Base-by-base conservation (phyloP, 2,888 invertebrate genomes). In the Cheilosia soror region DNA sequence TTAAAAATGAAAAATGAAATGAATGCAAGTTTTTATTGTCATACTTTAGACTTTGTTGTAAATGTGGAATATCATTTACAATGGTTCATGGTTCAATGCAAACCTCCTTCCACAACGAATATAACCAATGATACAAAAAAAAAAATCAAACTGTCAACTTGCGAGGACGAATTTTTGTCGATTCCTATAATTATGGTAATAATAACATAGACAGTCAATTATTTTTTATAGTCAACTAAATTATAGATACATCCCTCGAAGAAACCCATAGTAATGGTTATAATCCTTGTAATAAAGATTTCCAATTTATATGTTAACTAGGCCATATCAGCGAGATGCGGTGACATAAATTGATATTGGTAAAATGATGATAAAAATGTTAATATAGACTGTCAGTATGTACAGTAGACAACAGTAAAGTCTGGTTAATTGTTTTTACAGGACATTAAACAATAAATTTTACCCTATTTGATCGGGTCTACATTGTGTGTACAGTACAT, bases 251-350 rank as follows among this genome's bases (percentile, higher is more conserved):
- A 20, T 15, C 15, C 6, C 47, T 20, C 20, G 47, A 47, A 47
- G 47, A 20, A 47, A 6, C n/a, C 7, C 20, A 20, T 20, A 7
- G 47, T 20, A 9, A 20, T 15, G 6, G 20, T 20, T 20, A 47
- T 20, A 47, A 47, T 47, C 15, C 47, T 20, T 20, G 20, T 47
- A 7, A 47, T 47, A 47, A 20, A 47, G 20, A 47, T 20, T 47
- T 20, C 47, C 47, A 47, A 47, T 47, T 47, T 47, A 47, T 47
- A 47, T 47, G 47, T 47, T 47, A 47, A 47, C 47, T 47, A 15
- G 47, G 15, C 47, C 3, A 47, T 15, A 20, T 47, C 47, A 47
- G 47, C 1, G 15, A 20, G 20, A 20, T 20, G 20, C 15, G 47
- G 47, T 15, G 15, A 47, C 20, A 20, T 47, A 20, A 47, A 47